Conservation (phyloP, 2,797 vertebrate species). For the Acomys russatus region DNA sequence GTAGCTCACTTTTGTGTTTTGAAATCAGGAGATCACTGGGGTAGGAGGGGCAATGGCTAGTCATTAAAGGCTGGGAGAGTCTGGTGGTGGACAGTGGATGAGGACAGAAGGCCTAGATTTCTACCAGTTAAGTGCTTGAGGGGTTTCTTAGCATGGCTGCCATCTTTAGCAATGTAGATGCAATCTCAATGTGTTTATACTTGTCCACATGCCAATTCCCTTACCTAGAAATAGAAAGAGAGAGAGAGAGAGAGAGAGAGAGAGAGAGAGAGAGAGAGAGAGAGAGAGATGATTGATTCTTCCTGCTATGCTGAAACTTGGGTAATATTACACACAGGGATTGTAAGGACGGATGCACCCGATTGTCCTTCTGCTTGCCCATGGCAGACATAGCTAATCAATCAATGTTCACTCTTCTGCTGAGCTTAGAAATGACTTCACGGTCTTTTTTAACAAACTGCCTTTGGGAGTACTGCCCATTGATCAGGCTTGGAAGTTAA, state of each 20-base stretch:
- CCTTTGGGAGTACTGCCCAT: neutral
- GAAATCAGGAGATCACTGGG: slow-evolving; percentile 27
- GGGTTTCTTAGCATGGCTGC: neutral
- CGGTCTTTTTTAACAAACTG: slow-evolving; percentile 27
- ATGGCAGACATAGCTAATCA: slow-evolving; percentile 42
- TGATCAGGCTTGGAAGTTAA: slow-evolving; percentile 57
- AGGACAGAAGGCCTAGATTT: neutral
- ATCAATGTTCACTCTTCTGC: slow-evolving; percentile 23
- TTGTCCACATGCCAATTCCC: neutral
- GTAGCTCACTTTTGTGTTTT: slow-evolving; percentile 12
- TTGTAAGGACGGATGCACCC: neutral
- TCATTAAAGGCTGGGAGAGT: neutral
- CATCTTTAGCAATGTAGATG: neutral
- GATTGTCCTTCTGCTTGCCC: neutral
- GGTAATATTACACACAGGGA: neutral
- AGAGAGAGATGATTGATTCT: neutral
- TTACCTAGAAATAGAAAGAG: neutral
- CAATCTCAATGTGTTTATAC: neutral
- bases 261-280: neutral
- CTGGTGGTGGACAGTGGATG: neutral
- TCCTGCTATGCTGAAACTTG: neutral
- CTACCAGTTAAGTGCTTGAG: neutral
- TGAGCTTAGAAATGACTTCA: slow-evolving; percentile 47
- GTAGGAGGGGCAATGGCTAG: neutral
- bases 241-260: neutral